Evolutionary conservation across 2,113 vertebrate genomes (phyloP).

Genomic region (Physeter macrocephalus): DNA sequence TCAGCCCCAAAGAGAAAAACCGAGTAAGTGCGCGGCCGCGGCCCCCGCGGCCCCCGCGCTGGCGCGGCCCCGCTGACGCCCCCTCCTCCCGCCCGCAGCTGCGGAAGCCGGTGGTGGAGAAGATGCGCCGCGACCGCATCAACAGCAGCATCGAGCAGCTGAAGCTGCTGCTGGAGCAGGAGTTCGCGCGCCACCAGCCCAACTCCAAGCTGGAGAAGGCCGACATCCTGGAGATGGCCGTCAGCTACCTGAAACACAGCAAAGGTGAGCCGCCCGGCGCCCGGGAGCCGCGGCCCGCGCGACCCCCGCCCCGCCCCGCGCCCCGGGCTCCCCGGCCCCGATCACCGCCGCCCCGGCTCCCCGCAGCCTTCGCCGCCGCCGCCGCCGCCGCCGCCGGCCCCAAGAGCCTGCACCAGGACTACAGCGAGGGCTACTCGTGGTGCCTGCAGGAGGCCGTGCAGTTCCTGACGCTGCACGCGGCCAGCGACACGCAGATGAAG

Average conservation of each 20-base stretch:
- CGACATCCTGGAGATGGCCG: slow-evolving; percentile 89
- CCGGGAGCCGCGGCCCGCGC: neutral
- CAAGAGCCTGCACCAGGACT: slow-evolving; percentile 69
- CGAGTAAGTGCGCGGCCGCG: slow-evolving; percentile 76
- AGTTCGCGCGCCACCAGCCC: slow-evolving; percentile 87
- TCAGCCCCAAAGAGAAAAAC: slow-evolving; percentile 70
- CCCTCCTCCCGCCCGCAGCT: slow-evolving; percentile 75
- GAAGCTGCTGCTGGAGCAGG: slow-evolving; percentile 87
- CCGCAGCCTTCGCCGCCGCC: slow-evolving; percentile 62
- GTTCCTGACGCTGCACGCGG: slow-evolving; percentile 77
- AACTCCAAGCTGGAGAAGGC: slow-evolving; percentile 91
- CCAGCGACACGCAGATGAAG: slow-evolving; percentile 71
- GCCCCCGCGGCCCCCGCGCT: neutral
- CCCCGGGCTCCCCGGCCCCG: neutral
- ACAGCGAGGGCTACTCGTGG: slow-evolving; percentile 79
- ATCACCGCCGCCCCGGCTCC: neutral
- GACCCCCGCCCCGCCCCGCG: rapidly evolving
- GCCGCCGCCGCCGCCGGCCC: slow-evolving; percentile 44
- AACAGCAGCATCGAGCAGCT: slow-evolving; percentile 90
- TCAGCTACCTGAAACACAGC: slow-evolving; percentile 87
- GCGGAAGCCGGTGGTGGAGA: slow-evolving; percentile 86
- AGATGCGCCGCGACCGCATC: slow-evolving; percentile 87
- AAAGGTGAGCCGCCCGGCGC: slow-evolving; percentile 73
- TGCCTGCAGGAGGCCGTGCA: slow-evolving; percentile 81
- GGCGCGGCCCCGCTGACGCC: neutral